Evolutionary conservation across 2,888 invertebrate genomes (phyloP).

Genomic region (Drosophila flavopinicola): DNA sequence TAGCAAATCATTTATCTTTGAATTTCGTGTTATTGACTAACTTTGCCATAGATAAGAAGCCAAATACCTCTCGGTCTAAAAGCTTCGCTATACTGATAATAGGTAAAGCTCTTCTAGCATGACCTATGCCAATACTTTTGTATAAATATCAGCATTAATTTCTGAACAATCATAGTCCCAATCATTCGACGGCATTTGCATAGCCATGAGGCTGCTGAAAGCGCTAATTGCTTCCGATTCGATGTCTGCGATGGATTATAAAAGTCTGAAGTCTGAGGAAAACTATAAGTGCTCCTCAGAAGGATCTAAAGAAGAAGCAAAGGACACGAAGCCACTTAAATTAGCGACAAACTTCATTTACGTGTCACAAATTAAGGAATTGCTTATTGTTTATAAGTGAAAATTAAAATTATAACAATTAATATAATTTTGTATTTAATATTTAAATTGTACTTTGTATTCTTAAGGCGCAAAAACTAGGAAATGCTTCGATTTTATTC

Average conservation of each 20-base stretch:
- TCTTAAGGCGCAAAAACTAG: background rate
- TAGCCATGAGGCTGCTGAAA: slow-evolving; percentile 1
- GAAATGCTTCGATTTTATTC: too few species aligned
- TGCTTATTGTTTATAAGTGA: slow-evolving; percentile 1
- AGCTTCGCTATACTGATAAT: background rate
- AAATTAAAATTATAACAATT: background rate
- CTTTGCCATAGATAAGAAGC: background rate
- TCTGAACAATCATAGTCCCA: background rate
- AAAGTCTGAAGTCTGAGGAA: background rate
- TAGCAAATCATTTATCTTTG: background rate
- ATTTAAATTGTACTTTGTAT: background rate
- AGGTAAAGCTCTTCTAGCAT: background rate
- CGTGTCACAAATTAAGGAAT: background rate
- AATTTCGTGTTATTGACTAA: background rate
- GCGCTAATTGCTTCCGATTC: background rate
- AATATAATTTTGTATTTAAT: background rate
- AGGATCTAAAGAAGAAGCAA: background rate
- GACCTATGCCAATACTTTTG: slow-evolving; percentile 15
- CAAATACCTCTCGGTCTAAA: background rate
- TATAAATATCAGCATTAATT: slow-evolving; percentile 8
- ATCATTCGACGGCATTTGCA: background rate
- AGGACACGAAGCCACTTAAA: background rate
- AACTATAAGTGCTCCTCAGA: too few species aligned
- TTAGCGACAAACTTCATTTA: too few species aligned
- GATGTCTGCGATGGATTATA: background rate